A percentile compares a stretch with the other conserved stretches of the same genome.
phyloP scores from a whole-genome alignment of 1,140 invertebrate genomes.

The Asbolus verrucosus region DNA sequence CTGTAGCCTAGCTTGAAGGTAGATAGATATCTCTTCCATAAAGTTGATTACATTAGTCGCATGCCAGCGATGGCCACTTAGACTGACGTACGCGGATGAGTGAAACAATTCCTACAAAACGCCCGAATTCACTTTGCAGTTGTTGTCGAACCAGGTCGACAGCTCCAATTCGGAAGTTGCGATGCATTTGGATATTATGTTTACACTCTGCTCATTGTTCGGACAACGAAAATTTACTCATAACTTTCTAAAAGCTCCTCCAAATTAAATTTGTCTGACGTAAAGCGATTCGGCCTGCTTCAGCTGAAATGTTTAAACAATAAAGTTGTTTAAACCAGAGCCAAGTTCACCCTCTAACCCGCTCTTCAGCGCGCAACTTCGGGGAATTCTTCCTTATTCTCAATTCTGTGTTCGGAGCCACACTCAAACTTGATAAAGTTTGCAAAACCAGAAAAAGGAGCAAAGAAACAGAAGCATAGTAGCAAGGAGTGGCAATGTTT shows the following conservation, averaged over 20 bases:
- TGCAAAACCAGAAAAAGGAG: too few relatives aligned
- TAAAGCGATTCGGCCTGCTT: too few relatives aligned
- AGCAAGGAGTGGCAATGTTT: too few relatives aligned
- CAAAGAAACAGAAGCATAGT: too few relatives aligned
- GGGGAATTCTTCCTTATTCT: too few relatives aligned
- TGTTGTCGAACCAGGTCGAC: background rate
- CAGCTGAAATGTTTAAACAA: too few relatives aligned
- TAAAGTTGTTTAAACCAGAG: too few relatives aligned
- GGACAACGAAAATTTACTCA: conserved; percentile 2
- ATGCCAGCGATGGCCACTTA: conserved; percentile 46
- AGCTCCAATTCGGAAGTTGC: conserved; percentile 11
- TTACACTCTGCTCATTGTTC: conserved; percentile 10
- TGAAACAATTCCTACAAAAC: conserved; percentile 34
- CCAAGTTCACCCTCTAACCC: too few relatives aligned
- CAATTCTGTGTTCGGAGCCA: too few relatives aligned
- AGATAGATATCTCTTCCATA: conserved; percentile 47
- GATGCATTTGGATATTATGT: conserved; percentile 35
- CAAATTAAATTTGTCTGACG: conserved; percentile 13
- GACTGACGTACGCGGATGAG: conserved; percentile 37
- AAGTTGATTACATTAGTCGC: conserved; percentile 47
- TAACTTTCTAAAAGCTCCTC: conserved; percentile 10
- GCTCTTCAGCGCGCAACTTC: too few relatives aligned
- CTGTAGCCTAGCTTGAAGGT: conserved; percentile 43
- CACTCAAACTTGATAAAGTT: too few relatives aligned
- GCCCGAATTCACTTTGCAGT: conserved; percentile 21